Percentiles rank a stretch among this genome's conserved stretches.
phyloP scores from a whole-genome alignment of 2,113 vertebrate species.

The Dendrocopos noguchii region DNA sequence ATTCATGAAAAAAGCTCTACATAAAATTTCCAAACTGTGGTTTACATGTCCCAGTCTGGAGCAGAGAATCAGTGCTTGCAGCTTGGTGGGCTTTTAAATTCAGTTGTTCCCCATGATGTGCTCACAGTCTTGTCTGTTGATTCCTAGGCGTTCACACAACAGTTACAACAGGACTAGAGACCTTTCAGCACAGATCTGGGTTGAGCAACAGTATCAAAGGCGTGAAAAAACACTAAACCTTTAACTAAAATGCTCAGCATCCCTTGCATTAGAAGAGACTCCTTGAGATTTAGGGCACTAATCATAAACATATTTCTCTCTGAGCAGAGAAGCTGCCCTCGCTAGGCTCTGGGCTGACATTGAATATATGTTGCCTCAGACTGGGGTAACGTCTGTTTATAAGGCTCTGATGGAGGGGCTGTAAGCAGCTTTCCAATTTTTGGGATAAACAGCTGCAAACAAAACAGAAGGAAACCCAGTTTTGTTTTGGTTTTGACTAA shows the following conservation, averaged over 20 bases:
- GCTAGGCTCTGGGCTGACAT: neutral
- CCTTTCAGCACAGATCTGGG: neutral
- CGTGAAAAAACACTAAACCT: neutral
- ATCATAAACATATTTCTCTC: neutral
- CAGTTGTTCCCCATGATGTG: neutral
- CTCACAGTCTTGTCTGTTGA: neutral
- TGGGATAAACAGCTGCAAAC: slow-evolving; percentile 45
- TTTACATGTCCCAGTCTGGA: neutral
- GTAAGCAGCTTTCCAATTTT: slow-evolving; percentile 18
- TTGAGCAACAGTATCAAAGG: neutral
- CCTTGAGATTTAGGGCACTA: neutral
- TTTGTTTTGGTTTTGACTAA: slow-evolving; percentile 56
- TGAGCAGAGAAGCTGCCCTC: neutral
- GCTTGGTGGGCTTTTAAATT: neutral
- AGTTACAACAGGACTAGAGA: neutral
- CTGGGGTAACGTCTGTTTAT: neutral
- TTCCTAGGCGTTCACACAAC: neutral
- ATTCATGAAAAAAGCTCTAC: neutral
- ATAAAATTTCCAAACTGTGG: neutral
- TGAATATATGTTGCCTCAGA: neutral
- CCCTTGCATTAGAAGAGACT: neutral
- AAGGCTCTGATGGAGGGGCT: neutral
- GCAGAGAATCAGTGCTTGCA: neutral
- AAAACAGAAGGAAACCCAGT: neutral
- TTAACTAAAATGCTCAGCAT: neutral